Base-by-base conservation (phyloP, 2,113 vertebrate species). In the Lanius collurio region DNA sequence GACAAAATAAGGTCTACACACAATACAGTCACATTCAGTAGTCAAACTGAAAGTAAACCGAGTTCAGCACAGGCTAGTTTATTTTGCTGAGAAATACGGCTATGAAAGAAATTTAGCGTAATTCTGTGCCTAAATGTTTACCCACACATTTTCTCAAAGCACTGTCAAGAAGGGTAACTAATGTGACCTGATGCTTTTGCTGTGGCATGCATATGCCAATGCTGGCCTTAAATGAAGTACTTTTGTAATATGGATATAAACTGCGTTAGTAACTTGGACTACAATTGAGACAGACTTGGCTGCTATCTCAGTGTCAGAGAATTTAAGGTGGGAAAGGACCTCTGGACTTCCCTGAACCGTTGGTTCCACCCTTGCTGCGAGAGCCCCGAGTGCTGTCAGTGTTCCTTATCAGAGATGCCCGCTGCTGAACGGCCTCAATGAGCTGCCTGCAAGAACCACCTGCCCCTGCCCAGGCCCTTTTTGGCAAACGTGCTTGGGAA, bases 371-470 rank as follows among this genome's bases (percentile, higher is more conserved):
- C 20, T 19, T 24, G 64, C 80, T 68, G 26, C 11, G 26, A 15
- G 19, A 42, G 41, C 42, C 57, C 52, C 1, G 6, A 11, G 31
- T 8, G 24, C 57, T 77, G 22, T 5, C 18, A 4, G 31, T 14
- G 56, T 0, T 76, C 74, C 69, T 76, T 35, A 31, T 20, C 70
- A 50, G 24, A 46, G 39, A 35, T 12, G 35, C 35, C 47, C 52
- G 2, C 0, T 49, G 71, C 68, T 71, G 47, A 83, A 5, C 0
- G 9, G 46, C 63, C 20, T 44, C 11, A 0, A 1, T 2, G 37
- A 60, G 67, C 2, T 15, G 8, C 4, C 57, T 46, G 21, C 0
- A 4, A 44, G 52, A 62, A 15, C 27, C 50, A n/a, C 1, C 75
- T 39, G 59, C 8, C 17, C 33, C 77, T 46, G 9, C 6, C 5